Evolutionary conservation across 1,140 invertebrate species (phyloP).

Genomic region (Xylocopa sonorina): DNA sequence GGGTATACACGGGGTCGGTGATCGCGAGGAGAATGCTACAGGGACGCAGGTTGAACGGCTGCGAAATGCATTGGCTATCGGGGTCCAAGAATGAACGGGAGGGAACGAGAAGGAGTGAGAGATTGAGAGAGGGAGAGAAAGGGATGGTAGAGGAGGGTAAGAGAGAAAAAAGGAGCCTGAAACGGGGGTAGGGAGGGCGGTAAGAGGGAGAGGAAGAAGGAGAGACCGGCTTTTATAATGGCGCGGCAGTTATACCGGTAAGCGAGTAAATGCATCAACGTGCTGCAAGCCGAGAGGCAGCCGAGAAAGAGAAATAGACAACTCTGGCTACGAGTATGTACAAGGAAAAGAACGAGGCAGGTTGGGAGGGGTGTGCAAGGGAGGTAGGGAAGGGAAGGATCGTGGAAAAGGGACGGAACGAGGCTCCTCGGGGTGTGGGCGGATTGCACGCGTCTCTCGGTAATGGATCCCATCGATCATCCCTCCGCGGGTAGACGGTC

Average conservation of each 20-base stretch:
- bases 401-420: constrained; percentile 33
- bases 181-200: neutral
- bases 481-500: constrained; percentile 64
- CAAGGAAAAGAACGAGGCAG: constrained; percentile 17
- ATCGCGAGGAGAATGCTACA: constrained; percentile 49
- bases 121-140: neutral
- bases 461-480: constrained; percentile 76
- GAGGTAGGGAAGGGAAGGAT: neutral
- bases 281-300: constrained; percentile 40
- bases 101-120: neutral
- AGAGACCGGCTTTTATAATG: constrained; percentile 61
- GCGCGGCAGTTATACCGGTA: constrained; percentile 62
- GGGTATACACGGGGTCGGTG: constrained; percentile 52
- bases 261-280: constrained; percentile 64
- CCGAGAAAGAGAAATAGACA: constrained; percentile 47
- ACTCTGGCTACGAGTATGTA: constrained; percentile 36
- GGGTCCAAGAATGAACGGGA: constrained; percentile 6
- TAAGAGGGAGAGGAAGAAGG: constrained; percentile 1
- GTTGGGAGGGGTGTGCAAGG: neutral
- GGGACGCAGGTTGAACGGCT: constrained; percentile 52
- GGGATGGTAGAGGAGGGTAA: neutral
- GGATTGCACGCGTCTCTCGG: constrained; percentile 74
- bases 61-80: constrained; percentile 55
- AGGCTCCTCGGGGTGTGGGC: constrained; percentile 72
- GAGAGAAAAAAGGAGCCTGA: constrained; percentile 14